Evolutionary conservation across 2,888 invertebrate genomes (phyloP).

Genomic region (Dasysyrphus tricinctus): DNA sequence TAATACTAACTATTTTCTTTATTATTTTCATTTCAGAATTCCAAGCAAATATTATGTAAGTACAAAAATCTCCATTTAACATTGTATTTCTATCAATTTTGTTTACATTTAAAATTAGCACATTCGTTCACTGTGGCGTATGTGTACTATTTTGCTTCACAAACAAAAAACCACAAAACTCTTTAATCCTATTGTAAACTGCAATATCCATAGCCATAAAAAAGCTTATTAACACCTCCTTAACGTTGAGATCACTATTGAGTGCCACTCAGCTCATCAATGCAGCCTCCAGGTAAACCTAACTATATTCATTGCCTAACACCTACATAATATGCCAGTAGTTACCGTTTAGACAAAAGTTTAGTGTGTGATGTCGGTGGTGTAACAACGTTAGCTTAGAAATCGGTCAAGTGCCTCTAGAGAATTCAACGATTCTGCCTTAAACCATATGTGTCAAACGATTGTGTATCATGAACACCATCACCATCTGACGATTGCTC

Average conservation of each 20-base stretch:
- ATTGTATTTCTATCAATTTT: slow-evolving; percentile 1
- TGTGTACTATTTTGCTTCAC: slow-evolving; percentile 15
- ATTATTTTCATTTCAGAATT: slow-evolving; percentile 58
- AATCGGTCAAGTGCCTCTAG: slow-evolving; percentile 59
- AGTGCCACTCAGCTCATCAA: slow-evolving; percentile 46
- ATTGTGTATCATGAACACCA: slow-evolving; percentile 26
- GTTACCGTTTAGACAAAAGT: slow-evolving; percentile 29
- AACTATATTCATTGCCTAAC: too few species aligned
- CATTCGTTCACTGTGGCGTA: slow-evolving; percentile 28
- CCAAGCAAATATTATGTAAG: slow-evolving; percentile 37
- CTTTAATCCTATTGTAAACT: slow-evolving; percentile 2
- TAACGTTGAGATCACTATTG: slow-evolving; percentile 24
- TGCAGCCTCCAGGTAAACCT: slow-evolving; percentile 5
- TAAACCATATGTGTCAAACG: slow-evolving; percentile 34
- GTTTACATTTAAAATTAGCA: slow-evolving; percentile 15
- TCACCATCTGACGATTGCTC: not conserved
- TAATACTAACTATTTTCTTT: not conserved
- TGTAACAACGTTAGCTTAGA: slow-evolving; percentile 53
- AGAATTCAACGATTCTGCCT: slow-evolving; percentile 20
- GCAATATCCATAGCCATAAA: not conserved
- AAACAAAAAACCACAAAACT: slow-evolving; percentile 7
- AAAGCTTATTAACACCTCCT: slow-evolving; percentile 33
- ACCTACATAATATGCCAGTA: not conserved
- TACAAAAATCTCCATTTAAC: slow-evolving; percentile 13
- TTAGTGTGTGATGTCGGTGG: slow-evolving; percentile 24